Base-by-base conservation (phyloP, 2,113 vertebrate genomes). In the Himantopus leucocephalus region DNA sequence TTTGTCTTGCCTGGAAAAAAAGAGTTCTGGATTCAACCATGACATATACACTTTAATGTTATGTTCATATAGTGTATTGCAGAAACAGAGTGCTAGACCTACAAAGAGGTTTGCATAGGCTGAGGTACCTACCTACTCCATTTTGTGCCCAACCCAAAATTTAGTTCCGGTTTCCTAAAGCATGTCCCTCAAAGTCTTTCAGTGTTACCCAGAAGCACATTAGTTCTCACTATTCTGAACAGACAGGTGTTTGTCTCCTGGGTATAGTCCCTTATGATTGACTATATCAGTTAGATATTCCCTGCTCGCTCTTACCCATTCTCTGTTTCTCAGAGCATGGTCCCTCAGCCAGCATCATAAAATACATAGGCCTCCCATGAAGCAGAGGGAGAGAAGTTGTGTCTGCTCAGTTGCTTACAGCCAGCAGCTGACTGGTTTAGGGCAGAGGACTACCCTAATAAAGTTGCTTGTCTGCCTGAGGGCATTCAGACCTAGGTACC, bases 231-330 rank as follows among this genome's bases (percentile, higher is more conserved):
- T 60, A 1, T 53, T 45, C 52, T 66, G 45, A 47, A 48, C 45
- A 35, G 47, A 45, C 0, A 0, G 6, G 17, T 2, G 53, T 86
- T 79, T n/a, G 10, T 47, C 20, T 53, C 27, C 20, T 12, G 20
- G 14, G 37, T 59, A 1, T 18, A 45, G 23, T 60, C 34, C 34
- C 37, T 79, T 30, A 30, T 45, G 35, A 73, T 34, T 60, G 23
- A 24, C 29, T 67, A 7, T 27, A 45, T 14, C 29, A 59, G 29
- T 58, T 58, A 72, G 43, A 8, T 66, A 45, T 73, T 85, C 34
- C 45, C 37, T 53, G 47, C 39, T 76, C 19, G 9, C 41, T 59
- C 22, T 29, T 63, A 48, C 4, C 30, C 30, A 6, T 55, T 83
- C 56, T 70, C 24, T 67, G 56, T 81, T 68, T 66, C 55, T 56